Conservation (phyloP, 2,888 invertebrate species). For the Zaprionus bogoriensis region DNA sequence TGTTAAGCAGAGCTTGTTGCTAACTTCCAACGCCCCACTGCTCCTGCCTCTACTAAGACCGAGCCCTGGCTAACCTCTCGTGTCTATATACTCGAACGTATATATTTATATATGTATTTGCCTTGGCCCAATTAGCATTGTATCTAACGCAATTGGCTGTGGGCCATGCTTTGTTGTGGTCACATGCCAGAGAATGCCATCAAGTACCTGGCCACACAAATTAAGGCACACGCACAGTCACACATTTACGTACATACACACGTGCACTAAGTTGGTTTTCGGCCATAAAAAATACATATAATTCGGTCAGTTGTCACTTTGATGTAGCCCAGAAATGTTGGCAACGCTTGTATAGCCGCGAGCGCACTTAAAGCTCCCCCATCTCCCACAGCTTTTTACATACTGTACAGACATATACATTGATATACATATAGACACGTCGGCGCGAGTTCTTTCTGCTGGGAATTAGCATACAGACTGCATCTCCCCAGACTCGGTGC, state of each 20-base stretch:
- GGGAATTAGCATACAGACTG: conserved; percentile 74
- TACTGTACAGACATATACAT: background rate
- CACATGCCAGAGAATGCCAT: conserved; percentile 40
- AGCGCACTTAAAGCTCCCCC: conserved; percentile 20
- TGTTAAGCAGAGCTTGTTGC: conserved; percentile 40
- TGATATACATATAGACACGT: background rate
- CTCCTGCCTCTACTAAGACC: conserved; percentile 5
- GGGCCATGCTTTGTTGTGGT: conserved; percentile 74
- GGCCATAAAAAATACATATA: conserved; percentile 37
- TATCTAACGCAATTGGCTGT: conserved; percentile 67
- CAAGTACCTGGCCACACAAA: conserved; percentile 47
- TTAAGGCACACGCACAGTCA: conserved; percentile 23
- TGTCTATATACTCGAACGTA: conserved; percentile 14
- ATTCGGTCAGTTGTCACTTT: conserved; percentile 76
- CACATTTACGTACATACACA: conserved; percentile 7
- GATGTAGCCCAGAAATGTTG: conserved; percentile 60
- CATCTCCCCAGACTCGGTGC: conserved; percentile 37
- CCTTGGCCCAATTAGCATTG: conserved; percentile 70
- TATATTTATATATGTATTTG: background rate
- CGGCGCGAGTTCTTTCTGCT: conserved; percentile 52
- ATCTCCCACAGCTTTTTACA: background rate
- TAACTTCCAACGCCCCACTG: background rate
- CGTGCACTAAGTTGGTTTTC: conserved; percentile 5
- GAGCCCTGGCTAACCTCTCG: background rate
- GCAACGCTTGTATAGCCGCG: conserved; percentile 53